Conservation (phyloP, 2,113 vertebrate genomes). For the Cephalopterus ornatus region DNA sequence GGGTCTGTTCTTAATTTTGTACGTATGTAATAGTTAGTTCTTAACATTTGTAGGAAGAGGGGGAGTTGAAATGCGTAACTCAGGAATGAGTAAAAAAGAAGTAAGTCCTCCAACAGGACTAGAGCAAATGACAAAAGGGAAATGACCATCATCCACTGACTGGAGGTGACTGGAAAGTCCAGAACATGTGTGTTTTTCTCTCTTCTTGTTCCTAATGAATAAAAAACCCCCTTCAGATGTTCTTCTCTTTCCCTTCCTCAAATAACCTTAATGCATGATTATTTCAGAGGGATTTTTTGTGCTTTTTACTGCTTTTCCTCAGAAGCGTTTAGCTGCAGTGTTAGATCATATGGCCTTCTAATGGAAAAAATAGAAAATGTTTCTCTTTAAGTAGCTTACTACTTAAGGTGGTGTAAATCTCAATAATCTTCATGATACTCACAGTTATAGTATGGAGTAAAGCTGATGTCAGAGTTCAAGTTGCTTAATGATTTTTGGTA, state of each 20-base stretch:
- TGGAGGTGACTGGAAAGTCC: not conserved
- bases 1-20: not conserved
- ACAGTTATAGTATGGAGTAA: not conserved
- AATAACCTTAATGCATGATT: not conserved
- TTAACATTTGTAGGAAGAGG: not conserved
- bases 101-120: not conserved
- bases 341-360: not conserved
- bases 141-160: not conserved
- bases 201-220: not conserved
- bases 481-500: not conserved
- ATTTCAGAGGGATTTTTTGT: not conserved
- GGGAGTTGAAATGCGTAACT: not conserved
- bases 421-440: not conserved
- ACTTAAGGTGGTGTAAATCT: not conserved
- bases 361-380: not conserved
- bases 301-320: not conserved
- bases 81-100: not conserved
- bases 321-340: not conserved
- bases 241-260: not conserved
- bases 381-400: not conserved
- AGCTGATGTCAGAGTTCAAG: not conserved
- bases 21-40: fast-evolving
- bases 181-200: not conserved
- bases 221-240: not conserved
- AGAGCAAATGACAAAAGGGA: not conserved